Conservation (phyloP, 2,797 vertebrate genomes). For the Lacerta viridis region DNA sequence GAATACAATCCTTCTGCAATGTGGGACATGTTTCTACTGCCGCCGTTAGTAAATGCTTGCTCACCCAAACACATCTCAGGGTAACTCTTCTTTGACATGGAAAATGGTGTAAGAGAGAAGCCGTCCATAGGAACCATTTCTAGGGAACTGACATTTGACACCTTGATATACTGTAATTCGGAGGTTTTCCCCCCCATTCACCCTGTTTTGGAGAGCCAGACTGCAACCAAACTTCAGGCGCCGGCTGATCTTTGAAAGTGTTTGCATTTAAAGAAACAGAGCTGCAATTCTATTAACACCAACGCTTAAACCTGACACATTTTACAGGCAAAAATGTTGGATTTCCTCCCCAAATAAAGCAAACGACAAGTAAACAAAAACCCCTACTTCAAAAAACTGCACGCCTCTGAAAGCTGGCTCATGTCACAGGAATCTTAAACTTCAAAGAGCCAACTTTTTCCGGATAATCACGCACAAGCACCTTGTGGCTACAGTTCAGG, state of each 20-base stretch:
- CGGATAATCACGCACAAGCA: not conserved
- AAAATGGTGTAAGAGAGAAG: not conserved
- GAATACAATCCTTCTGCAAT: not conserved
- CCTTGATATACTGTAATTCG: not conserved
- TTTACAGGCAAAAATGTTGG: not conserved
- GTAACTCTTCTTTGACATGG: not conserved
- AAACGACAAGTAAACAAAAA: constrained; percentile 16
- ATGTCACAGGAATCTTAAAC: not conserved
- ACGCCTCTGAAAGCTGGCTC: constrained; percentile 14
- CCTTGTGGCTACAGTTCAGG: not conserved
- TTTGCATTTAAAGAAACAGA: constrained; percentile 12
- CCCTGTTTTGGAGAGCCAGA: not conserved
- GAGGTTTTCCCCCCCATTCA: not conserved
- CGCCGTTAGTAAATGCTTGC: not conserved
- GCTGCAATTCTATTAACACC: constrained; percentile 13
- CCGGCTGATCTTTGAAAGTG: not conserved
- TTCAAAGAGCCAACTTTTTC: not conserved
- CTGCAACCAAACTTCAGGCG: not conserved
- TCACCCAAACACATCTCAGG: not conserved
- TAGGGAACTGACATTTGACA: not conserved
- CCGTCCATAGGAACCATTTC: too few species aligned
- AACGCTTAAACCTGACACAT: not conserved
- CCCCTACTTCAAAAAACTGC: constrained; percentile 14
- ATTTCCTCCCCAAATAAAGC: constrained; percentile 2
- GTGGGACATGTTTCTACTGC: not conserved